phyloP scores from a whole-genome alignment of 2,888 invertebrate species.

The Nowickia ferox region DNA sequence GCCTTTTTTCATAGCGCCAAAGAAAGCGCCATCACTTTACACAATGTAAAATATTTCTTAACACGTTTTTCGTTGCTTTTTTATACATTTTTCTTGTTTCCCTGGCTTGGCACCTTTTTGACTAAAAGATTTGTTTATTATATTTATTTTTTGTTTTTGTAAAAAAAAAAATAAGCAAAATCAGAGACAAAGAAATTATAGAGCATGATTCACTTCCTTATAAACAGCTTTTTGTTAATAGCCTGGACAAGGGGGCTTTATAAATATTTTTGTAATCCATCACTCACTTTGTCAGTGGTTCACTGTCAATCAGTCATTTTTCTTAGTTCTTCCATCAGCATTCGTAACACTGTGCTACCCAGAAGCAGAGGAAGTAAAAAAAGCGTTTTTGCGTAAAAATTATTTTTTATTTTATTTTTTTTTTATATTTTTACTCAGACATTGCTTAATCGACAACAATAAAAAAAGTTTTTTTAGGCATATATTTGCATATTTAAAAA shows the following conservation, averaged over 20 bases:
- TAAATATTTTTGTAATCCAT: slow-evolving; percentile 20
- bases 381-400: too few species aligned
- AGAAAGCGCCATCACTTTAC: slow-evolving; percentile 5
- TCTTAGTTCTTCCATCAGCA: slow-evolving; percentile 11
- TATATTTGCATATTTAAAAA: too few species aligned
- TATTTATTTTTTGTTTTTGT: not conserved
- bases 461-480: too few species aligned
- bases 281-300: slow-evolving; percentile 23
- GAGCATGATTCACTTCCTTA: slow-evolving; percentile 37
- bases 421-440: not conserved
- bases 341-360: slow-evolving; percentile 24
- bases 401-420: not conserved
- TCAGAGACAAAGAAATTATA: not conserved
- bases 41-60: not conserved
- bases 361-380: too few species aligned
- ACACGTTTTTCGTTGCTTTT: not conserved
- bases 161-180: not conserved
- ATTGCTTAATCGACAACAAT: too few species aligned
- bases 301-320: slow-evolving; percentile 33
- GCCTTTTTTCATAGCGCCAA: too few species aligned
- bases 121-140: not conserved
- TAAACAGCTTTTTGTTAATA: slow-evolving; percentile 31
- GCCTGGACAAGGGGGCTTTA: not conserved
- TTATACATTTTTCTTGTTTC: not conserved
- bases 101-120: not conserved